Base-by-base conservation (phyloP, 2,113 vertebrate species). In the Jaculus jaculus region DNA sequence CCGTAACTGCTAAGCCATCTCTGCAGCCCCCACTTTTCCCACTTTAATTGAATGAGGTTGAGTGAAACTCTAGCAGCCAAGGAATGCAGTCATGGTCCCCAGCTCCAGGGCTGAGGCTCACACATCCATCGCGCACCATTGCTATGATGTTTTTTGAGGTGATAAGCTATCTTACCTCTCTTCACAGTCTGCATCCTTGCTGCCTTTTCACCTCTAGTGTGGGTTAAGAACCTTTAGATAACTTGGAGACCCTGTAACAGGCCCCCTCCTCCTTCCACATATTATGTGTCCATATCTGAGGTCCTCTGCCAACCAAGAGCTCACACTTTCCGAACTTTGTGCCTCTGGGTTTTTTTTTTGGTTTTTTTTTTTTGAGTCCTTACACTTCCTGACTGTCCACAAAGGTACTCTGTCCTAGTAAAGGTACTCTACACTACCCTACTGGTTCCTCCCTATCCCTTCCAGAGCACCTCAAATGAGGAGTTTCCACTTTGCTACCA, bases 331-430 rank as follows among this genome's bases (percentile, higher is more conserved):
- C 32, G 82, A 30, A 28, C 28, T 63, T 60, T 34, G 5, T 37
- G 23, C n/a, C 8, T 7, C 11, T 54, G n/a, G n/a, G n/a, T 8
- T 71, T 15, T 3, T n/a, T n/a, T n/a, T n/a, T n/a, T n/a, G n/a
- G n/a, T n/a, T n/a, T n/a, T n/a, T n/a, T n/a, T n/a, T n/a, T 10
- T 90, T 32, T 71, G 12, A 24, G 5, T 84, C 39, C 51, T 68
- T 93, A 71, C 54, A 58, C 58, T 89, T 92, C 60, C 82, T 84
- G 60, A 42, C 89, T 85, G 10, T 73, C 60, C 37, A 68, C 85
- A n/a, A n/a, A n/a, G n/a, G n/a, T n/a, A n/a, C n/a, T n/a, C n/a
- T n/a, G n/a, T n/a, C n/a, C n/a, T n/a, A n/a, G n/a, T n/a, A 73
- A 69, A 93, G 24, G 12, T 80, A 5, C 9, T 34, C 16, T 23